These are phyloP conservation scores for Corynorhinus townsendii DNA, from an alignment of 2,113 vertebrate genomes.

Conservation along the genomic window DNA sequence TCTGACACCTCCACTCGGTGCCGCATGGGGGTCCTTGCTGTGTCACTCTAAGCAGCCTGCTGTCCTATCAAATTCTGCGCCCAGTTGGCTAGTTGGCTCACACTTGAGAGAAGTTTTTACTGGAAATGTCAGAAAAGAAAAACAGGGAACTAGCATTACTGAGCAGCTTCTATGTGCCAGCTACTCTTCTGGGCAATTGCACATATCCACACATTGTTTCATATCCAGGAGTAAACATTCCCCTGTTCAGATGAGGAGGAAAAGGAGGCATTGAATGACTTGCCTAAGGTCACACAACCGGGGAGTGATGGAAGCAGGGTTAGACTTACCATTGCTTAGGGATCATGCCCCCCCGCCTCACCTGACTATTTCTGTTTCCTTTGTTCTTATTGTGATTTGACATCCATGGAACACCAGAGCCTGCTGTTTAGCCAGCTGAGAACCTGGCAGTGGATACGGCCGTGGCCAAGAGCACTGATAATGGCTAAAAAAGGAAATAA, in stretches of 20 bases:
- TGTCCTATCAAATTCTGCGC: neutral
- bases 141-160: neutral
- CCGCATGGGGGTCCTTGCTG: neutral
- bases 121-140: neutral
- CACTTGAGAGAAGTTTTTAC: neutral
- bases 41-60: neutral
- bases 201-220: neutral
- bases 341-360: neutral
- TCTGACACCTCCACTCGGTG: too few species aligned
- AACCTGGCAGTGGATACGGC: neutral
- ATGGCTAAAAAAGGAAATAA: slow-evolving; percentile 68
- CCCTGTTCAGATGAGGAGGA: neutral
- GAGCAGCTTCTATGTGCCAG: neutral
- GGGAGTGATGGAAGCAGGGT: neutral
- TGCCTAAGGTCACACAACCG: neutral
- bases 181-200: neutral
- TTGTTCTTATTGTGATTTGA: neutral
- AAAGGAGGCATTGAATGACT: neutral
- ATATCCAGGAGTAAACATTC: neutral
- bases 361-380: neutral
- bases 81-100: neutral
- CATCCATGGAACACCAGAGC: neutral
- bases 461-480: slow-evolving; percentile 29
- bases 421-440: neutral
- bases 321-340: neutral